Conservation (phyloP, 2,113 vertebrate genomes). For the Phalacrocorax pelagicus region DNA sequence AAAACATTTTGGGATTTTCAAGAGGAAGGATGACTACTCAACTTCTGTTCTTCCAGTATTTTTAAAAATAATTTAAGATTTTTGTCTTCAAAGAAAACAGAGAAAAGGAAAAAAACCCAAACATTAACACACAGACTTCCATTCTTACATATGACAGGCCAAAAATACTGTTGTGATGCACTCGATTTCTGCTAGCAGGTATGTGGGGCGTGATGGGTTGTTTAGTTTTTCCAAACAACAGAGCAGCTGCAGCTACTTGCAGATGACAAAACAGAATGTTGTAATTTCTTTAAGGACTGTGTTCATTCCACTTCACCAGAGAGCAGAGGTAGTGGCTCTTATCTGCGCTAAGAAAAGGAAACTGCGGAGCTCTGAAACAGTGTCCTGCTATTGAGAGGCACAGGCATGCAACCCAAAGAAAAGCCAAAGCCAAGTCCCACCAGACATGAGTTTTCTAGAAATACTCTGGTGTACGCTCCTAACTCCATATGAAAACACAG, state of each 20-base stretch:
- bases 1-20: neutral
- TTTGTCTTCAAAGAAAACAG: neutral
- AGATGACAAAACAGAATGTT: neutral
- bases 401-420: neutral
- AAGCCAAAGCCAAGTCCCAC: neutral
- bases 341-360: neutral
- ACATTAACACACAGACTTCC: neutral
- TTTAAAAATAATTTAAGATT: neutral
- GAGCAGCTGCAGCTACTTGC: neutral
- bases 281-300: neutral
- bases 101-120: neutral
- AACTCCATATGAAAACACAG: neutral
- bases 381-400: neutral
- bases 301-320: neutral
- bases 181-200: neutral
- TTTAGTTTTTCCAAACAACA: neutral
- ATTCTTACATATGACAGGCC: neutral
- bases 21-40: neutral
- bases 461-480: neutral
- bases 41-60: neutral
- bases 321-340: neutral
- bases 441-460: neutral
- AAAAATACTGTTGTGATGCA: neutral
- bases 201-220: neutral
- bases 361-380: neutral